Base-by-base conservation (phyloP, 1,140 invertebrate genomes). In the Calliopsis andreniformis region DNA sequence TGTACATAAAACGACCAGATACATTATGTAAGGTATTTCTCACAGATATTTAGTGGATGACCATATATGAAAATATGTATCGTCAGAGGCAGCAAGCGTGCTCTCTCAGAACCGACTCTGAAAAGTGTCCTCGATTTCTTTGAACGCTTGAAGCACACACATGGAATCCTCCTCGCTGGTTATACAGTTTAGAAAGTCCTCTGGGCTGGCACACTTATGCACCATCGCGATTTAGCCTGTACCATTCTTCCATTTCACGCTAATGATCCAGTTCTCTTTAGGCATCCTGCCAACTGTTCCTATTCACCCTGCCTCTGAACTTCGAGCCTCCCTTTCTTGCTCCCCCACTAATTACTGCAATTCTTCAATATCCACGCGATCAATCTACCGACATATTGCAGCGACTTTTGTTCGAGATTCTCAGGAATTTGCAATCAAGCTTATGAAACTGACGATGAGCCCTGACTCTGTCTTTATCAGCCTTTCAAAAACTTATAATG, bases 251-350 rank as follows among this genome's bases (percentile, higher is more conserved):
- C 10, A 47, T 43, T 42, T 73, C 61, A 32, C 28, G 39, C 59
- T 73, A 73, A 73, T 73, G 59, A 73, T 73, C 70, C 47, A 73
- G 47, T 73, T 73, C 70, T 39, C 7, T 20, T 3, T 2, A 23
- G 70, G 70, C 61, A 55, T 14, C 4, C 47, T 64, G 70, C 70
- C 70, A 72, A 72, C 61, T 64, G 70, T 64, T 58, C 35, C 35
- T 64, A 53, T 72, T 64, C 70, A 63, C 28, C 59, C 42, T 30
- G 14, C 32, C 6, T 6, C 3, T 3, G 25, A 63, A 72, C 51
- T 18, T 14, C 25, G 32, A 30, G 20, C 3, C n/a, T 14, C 30
- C 45, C 39, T 28, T 69, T 32, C 25, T 55, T 55, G 25, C 16
- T 35, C 42, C 6, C 4, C 30, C 16, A 39, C 35, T 47, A n/a